phyloP scores from a whole-genome alignment of 1,140 invertebrate species.

The Bombus difficillimus region DNA sequence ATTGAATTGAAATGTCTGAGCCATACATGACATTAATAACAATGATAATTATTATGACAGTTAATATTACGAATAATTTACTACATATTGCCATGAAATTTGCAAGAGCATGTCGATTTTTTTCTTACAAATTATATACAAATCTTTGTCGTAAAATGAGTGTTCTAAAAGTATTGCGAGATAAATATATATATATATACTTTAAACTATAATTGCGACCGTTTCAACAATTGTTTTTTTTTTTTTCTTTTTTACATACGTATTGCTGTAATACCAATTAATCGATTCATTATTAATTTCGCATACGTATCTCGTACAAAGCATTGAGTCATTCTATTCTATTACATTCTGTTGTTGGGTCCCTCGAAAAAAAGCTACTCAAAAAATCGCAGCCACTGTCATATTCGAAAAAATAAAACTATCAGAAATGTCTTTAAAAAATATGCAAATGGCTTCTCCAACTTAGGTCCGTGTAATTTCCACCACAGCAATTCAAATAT shows the following conservation, averaged over 20 bases:
- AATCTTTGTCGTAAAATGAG: conserved; percentile 16
- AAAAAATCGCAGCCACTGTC: not conserved
- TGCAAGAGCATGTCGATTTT: not conserved
- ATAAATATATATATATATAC: conserved; percentile 1
- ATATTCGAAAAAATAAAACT: not conserved
- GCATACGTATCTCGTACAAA: not conserved
- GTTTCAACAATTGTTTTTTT: conserved; percentile 11
- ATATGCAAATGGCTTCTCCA: not conserved
- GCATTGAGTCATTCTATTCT: not conserved
- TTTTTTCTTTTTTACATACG: not conserved
- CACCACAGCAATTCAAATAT: not conserved
- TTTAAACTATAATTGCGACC: conserved; percentile 40
- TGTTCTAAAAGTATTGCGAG: conserved; percentile 28
- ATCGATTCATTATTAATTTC: not conserved
- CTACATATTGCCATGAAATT: conserved; percentile 36
- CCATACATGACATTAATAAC: conserved; percentile 7
- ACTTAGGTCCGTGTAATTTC: not conserved
- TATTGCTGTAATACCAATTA: conserved; percentile 30
- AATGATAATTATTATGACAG: conserved; percentile 22
- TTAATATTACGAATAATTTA: conserved; percentile 47
- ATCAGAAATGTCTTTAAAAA: not conserved
- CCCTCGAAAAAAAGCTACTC: conserved; percentile 3
- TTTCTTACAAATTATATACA: conserved; percentile 49
- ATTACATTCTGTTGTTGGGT: conserved; percentile 8
- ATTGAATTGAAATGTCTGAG: not conserved